Percentiles rank a stretch among this genome's conserved stretches.
Conservation (phyloP, 1,140 invertebrate species). For the Ridgeia piscesae region DNA sequence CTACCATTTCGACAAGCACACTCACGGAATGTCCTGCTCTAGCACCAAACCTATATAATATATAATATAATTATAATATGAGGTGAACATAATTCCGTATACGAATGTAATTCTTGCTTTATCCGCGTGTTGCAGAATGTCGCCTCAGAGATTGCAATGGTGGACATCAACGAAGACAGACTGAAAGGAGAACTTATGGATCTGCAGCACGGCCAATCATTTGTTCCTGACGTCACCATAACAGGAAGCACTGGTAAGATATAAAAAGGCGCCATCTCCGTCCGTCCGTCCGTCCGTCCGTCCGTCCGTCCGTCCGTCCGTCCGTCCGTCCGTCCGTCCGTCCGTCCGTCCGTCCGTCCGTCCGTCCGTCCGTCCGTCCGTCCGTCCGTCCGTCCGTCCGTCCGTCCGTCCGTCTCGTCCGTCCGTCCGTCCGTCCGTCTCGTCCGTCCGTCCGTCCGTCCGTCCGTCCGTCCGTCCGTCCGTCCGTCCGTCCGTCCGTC, state of each 20-base stretch:
- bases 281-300: background rate
- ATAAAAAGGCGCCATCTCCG: background rate
- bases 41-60: background rate
- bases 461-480: no score
- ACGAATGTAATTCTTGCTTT: no score
- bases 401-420: no score
- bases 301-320: background rate
- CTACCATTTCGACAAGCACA: background rate
- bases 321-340: background rate
- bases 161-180: constrained; percentile 78
- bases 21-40: background rate
- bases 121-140: constrained; percentile 64
- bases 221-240: constrained; percentile 80
- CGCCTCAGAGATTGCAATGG: constrained; percentile 77
- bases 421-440: no score
- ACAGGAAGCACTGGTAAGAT: constrained; percentile 67
- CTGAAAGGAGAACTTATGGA: constrained; percentile 86
- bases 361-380: no score
- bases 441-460: no score
- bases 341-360: no score
- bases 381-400: no score
- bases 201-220: constrained; percentile 82
- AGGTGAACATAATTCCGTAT: background rate
- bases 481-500: no score
- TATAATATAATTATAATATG: background rate